Evolutionary conservation across 2,888 invertebrate genomes (phyloP), one percentile per base, ranked within the genome.

Genomic region (Drosophila pseudotalamancana): DNA sequence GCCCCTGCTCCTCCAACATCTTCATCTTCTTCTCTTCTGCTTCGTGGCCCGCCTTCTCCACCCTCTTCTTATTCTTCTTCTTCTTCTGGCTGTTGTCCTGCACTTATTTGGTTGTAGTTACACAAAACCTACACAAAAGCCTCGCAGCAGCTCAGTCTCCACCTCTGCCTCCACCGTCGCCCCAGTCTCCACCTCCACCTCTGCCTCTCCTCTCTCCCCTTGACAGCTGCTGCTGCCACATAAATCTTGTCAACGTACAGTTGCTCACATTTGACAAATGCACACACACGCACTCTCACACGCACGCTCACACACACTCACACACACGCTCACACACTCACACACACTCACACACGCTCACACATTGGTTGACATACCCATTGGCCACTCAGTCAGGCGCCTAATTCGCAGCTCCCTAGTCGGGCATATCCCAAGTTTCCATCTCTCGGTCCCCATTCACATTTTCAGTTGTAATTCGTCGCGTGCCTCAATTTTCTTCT

Each of bases 231-330:
- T 48, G 43, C 34, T 68, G 60, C 72, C 82, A 76, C 79, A 86
- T 81, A 81, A 81, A 81, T 81, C 80, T 86, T 81, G 80, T 73
- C 83, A 79, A 57, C 73, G 71, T 83, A 86, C 80, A 86, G 77
- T 81, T 79, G 65, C 76, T 79, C 80, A 80, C 85, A 85, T 81
- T 85, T 82, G 76, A 82, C 72, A 63, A 68, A 71, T 40, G 56
- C 48, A 48, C 50, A 34, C 40, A 31, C 21, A 2, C 31, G 12
- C 49, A 23, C 31, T 14, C 25, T 14, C 16, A n/a, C 39, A 37
- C 32, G 5, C 31, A 27, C 34, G 29, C 29, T 19, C 32, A 12
- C 35, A 35, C 11, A 32, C 25, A 51, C 14, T 8, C n/a, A n/a
- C 48, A 48, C 50, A 34, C 40, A 31, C 21, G 2, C 31, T 12